These are phyloP conservation scores for Edolisoma coerulescens DNA, from an alignment of 2,113 vertebrate genomes.

Conservation along the genomic window DNA sequence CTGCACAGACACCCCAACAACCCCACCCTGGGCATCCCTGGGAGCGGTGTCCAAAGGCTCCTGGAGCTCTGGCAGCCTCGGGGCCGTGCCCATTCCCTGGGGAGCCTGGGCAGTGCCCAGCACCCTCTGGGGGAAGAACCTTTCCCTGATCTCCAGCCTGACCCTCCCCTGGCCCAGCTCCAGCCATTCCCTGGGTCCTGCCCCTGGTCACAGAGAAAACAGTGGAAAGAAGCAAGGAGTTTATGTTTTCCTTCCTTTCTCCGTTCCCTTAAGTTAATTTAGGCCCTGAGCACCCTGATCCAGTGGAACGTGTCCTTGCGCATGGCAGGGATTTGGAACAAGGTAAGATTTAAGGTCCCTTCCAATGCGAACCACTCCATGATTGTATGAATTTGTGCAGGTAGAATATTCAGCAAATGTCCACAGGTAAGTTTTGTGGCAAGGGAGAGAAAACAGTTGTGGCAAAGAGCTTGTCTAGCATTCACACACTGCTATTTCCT, in stretches of 20 bases:
- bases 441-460: not conserved
- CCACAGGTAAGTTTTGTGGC: not conserved
- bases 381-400: not conserved
- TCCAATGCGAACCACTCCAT: not conserved
- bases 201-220: not conserved
- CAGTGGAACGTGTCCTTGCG: not conserved
- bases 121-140: not conserved
- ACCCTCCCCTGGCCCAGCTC: accelerated
- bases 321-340: not conserved
- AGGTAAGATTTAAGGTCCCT: not conserved
- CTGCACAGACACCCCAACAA: not conserved
- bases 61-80: not conserved
- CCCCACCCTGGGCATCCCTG: not conserved
- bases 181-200: accelerated
- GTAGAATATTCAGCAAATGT: not conserved
- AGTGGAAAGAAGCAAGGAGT: not conserved
- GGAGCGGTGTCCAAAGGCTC: accelerated
- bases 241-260: not conserved
- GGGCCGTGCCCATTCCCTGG: not conserved
- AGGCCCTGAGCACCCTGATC: not conserved
- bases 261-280: not conserved
- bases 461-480: not conserved
- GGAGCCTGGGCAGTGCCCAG: not conserved
- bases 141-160: accelerated
- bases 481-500: not conserved